These are phyloP conservation scores for Microcebus ravelobensis DNA, from an alignment of 2,113 vertebrate genomes.

Conservation along the genomic window DNA sequence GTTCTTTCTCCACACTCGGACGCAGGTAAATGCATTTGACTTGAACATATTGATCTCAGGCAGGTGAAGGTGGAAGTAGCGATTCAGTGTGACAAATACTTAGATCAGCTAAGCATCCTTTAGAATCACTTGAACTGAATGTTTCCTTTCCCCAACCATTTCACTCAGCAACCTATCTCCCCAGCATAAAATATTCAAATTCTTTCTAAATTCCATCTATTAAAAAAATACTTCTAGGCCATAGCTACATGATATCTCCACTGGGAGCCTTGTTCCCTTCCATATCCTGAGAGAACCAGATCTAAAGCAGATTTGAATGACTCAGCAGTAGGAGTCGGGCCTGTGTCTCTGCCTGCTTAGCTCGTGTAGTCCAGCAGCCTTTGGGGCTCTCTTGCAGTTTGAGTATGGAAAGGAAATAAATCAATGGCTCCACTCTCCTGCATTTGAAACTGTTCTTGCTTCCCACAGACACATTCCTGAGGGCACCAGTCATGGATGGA, in stretches of 20 bases:
- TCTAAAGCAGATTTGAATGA: background rate
- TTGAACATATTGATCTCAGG: conserved; percentile 15
- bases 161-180: background rate
- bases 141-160: conserved; percentile 25
- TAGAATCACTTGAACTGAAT: background rate
- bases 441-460: background rate
- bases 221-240: background rate
- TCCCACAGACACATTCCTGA: conserved; percentile 48
- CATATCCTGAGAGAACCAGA: background rate
- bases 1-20: background rate
- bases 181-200: conserved; percentile 39
- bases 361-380: background rate
- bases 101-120: background rate
- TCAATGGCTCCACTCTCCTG: background rate
- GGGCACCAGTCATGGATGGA: background rate
- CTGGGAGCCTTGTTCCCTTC: background rate
- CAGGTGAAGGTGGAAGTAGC: background rate
- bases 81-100: conserved; percentile 22
- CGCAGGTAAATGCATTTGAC: background rate
- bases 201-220: conserved; percentile 29
- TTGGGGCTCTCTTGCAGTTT: background rate
- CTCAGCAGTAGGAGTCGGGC: background rate
- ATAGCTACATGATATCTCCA: background rate
- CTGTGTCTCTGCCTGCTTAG: background rate
- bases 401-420: background rate